These are phyloP conservation scores for Hippocampus kuda DNA, from an alignment of 2,797 vertebrate genomes.

Conservation along the genomic window DNA sequence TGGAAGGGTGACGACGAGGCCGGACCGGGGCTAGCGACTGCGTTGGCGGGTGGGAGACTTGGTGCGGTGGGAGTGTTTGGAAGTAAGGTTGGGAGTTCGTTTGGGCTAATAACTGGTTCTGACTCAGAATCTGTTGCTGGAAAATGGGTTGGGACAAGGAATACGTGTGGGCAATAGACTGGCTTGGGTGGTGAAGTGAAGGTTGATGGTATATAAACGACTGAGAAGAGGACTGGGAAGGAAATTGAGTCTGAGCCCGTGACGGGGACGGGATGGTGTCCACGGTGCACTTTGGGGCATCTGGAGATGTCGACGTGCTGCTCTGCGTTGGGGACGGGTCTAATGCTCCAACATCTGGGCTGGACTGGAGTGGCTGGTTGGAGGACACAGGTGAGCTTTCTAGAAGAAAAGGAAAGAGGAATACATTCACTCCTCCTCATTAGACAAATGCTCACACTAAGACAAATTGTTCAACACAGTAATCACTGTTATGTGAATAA, in stretches of 20 bases:
- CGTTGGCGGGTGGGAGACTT: slow-evolving; percentile 24
- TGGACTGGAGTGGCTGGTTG: slow-evolving; percentile 39
- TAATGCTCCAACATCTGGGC: slow-evolving; percentile 27
- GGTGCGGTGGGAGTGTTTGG: slow-evolving; percentile 33
- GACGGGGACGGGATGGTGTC: slow-evolving; percentile 28
- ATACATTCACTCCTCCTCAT: too few relatives aligned
- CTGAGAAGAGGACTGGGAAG: slow-evolving; percentile 29
- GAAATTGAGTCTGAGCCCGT: slow-evolving; percentile 29
- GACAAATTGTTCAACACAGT: neutral
- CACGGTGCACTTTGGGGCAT: slow-evolving; percentile 28
- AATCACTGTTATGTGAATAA: neutral
- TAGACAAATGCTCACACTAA: neutral
- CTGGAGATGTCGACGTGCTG: slow-evolving; percentile 34
- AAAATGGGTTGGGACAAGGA: slow-evolving; percentile 28
- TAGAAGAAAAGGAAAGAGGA: slow-evolving; percentile 23
- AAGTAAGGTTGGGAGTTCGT: slow-evolving; percentile 21
- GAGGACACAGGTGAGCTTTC: slow-evolving; percentile 41
- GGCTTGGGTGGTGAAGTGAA: slow-evolving; percentile 26
- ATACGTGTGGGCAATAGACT: slow-evolving; percentile 26
- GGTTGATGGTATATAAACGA: slow-evolving; percentile 25
- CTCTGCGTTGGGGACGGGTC: slow-evolving; percentile 34
- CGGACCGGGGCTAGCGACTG: slow-evolving; percentile 21
- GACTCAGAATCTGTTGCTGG: slow-evolving; percentile 31
- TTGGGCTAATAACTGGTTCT: slow-evolving; percentile 16
- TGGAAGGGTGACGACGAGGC: slow-evolving; percentile 52